Evolutionary conservation across 2,797 vertebrate genomes (phyloP).

Genomic region (Hippocampus kuda): DNA sequence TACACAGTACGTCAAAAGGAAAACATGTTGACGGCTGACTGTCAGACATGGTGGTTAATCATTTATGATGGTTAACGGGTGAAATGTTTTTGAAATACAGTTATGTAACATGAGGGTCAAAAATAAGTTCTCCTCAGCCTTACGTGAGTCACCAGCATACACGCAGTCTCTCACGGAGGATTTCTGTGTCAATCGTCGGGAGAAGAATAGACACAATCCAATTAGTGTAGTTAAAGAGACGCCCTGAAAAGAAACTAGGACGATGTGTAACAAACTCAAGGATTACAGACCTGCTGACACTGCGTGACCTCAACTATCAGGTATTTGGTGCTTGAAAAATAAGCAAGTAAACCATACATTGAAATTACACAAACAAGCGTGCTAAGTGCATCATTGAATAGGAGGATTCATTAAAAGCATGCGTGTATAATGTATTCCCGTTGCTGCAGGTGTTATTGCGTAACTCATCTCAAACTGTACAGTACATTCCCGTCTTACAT

Average conservation of each 20-base stretch:
- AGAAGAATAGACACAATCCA: constrained; percentile 43
- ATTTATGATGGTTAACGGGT: neutral
- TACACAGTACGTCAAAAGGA: constrained; percentile 17
- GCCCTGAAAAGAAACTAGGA: constrained; percentile 36
- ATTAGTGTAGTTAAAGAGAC: constrained; percentile 38
- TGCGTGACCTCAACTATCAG: constrained; percentile 6
- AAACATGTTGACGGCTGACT: neutral
- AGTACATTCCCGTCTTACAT: neutral
- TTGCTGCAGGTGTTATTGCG: neutral
- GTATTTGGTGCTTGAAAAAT: neutral
- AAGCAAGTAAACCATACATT: neutral
- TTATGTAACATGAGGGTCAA: neutral
- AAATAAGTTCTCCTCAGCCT: constrained; percentile 10
- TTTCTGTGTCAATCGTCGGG: constrained; percentile 31
- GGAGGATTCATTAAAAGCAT: neutral
- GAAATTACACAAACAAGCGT: neutral
- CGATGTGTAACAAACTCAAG: constrained; percentile 12
- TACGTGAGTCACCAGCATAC: neutral
- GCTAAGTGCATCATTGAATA: neutral
- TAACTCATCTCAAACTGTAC: neutral
- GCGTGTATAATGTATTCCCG: neutral
- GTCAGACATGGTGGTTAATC: neutral
- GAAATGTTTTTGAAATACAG: neutral
- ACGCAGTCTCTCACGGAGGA: constrained; percentile 22
- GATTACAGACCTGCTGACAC: constrained; percentile 42